Base-by-base conservation (phyloP, 2,113 vertebrate species). In the Halichoerus grypus region DNA sequence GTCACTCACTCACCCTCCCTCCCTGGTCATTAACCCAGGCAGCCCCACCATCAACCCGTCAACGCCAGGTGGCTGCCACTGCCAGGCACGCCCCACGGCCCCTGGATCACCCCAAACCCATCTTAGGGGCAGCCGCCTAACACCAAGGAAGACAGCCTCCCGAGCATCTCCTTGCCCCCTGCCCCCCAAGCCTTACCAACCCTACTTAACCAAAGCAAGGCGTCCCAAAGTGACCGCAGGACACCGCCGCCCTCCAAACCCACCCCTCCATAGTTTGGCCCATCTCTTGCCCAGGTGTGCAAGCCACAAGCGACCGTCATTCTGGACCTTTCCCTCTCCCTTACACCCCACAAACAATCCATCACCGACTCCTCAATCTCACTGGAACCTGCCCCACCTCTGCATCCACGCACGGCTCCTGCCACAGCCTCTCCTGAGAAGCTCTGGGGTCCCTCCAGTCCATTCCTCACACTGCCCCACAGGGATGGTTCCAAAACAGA, bases 11-110 rank as follows among this genome's bases (percentile, higher is more conserved):
- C 42, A 10, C 49, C 3, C 71, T 16, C 65, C 82, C 61, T 86
- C 84, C 92, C 79, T 31, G 22, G 63, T 94, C 94, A 94, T 98
- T 95, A 98, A 92, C 65, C 33, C 83, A 46, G 57, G 59, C 94
- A 49, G 90, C 22, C 14, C 63, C 31, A 59, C 90, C 83, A 61
- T 95, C 88, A 91, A 33, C 0, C 87, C 87, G 61, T 96, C 84
- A 91, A 42, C 0, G 4, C 84, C 97, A 97, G 92, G 95, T 95
- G 96, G 93, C 88, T 74, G 88, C 80, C 2, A 0, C 63, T 28
- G 49, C 81, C 28, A 16, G 79, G 28, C 94, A 74, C 16, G 7
- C 95, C 80, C 67, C 9, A 0, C 21, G 39, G 74, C 95, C 80
- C 53, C 33, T 1, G n/a, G 84, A 57, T 72, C 51, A 67, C 80